Evolutionary conservation across 2,797 vertebrate genomes (phyloP).

Genomic region (Oreonectes daqikongensis): DNA sequence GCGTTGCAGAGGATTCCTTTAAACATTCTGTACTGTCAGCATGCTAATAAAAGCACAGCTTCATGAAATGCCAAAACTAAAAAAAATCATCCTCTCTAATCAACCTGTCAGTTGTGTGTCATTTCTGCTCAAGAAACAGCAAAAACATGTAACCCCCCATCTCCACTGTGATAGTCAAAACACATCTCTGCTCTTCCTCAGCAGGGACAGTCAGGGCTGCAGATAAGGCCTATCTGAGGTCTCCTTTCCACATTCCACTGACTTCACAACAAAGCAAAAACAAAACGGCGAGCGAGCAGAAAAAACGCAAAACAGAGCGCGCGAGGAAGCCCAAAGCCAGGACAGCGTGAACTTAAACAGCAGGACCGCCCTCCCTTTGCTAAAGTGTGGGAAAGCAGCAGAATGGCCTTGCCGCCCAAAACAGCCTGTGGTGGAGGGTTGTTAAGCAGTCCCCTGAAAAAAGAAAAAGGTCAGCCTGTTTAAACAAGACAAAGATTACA

Average conservation of each 20-base stretch:
- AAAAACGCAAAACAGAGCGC: constrained; percentile 42
- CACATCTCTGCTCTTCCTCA: background rate
- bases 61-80: background rate
- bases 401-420: constrained; percentile 66
- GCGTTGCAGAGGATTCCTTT: no score
- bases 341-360: constrained; percentile 74
- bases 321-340: constrained; percentile 65
- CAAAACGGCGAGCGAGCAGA: background rate
- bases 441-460: constrained; percentile 51
- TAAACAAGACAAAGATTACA: constrained; percentile 67
- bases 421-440: constrained; percentile 41
- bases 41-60: background rate
- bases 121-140: background rate
- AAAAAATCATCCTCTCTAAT: background rate
- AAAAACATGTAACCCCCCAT: background rate
- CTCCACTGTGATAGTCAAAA: constrained; percentile 26
- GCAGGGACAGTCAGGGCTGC: background rate
- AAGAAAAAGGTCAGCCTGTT: constrained; percentile 70
- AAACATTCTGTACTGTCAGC: background rate
- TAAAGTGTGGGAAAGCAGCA: constrained; percentile 80
- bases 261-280: constrained; percentile 14
- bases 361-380: constrained; percentile 72
- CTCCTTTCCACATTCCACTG: constrained; percentile 12
- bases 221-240: constrained; percentile 10
- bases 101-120: background rate